phyloP scores from a whole-genome alignment of 2,888 invertebrate genomes.

The Dinocampus coccinellae region DNA sequence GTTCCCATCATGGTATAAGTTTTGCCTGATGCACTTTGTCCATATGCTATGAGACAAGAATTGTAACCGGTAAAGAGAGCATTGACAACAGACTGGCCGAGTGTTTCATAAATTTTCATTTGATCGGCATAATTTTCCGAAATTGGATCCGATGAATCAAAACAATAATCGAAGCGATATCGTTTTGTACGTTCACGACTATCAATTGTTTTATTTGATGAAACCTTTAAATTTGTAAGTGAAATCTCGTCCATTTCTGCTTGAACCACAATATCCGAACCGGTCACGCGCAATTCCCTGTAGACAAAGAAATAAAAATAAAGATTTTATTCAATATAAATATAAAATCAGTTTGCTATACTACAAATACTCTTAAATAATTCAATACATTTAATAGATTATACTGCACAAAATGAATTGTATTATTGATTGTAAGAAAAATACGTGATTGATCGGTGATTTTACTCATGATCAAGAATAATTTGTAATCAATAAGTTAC shows the following conservation, averaged over 20 bases:
- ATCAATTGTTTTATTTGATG: constrained; percentile 77
- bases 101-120: constrained; percentile 76
- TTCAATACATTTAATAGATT: too few relatives aligned
- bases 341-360: too few relatives aligned
- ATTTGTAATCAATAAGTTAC: too few relatives aligned
- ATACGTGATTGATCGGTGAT: too few relatives aligned
- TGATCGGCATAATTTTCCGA: constrained; percentile 72
- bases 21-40: constrained; percentile 83
- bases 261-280: constrained; percentile 57
- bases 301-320: constrained; percentile 30
- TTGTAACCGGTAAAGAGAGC: constrained; percentile 76
- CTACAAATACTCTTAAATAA: too few relatives aligned
- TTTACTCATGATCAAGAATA: too few relatives aligned
- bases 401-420: too few relatives aligned
- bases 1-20: constrained; percentile 84
- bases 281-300: constrained; percentile 57
- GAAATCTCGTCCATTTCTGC: constrained; percentile 53
- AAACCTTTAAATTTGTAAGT: constrained; percentile 71
- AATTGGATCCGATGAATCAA: constrained; percentile 72
- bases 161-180: constrained; percentile 77
- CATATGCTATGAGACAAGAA: constrained; percentile 81
- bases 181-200: constrained; percentile 76
- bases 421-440: too few relatives aligned
- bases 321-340: too few relatives aligned
- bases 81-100: constrained; percentile 77